These are phyloP conservation scores for Anomalospiza imberbis DNA, from an alignment of 2,797 vertebrate genomes.

Conservation along the genomic window DNA sequence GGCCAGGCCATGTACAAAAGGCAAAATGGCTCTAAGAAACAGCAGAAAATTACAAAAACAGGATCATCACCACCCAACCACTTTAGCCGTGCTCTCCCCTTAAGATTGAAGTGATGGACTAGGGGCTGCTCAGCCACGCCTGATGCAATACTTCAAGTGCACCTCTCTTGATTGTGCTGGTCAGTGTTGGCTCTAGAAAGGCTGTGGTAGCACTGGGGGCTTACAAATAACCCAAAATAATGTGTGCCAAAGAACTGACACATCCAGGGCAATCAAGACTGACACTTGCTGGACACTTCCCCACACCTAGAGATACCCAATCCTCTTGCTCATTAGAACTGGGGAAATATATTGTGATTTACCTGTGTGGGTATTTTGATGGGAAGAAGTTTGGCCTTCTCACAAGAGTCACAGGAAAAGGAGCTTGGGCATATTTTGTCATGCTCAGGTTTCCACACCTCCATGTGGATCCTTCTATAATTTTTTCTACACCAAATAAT, in stretches of 20 bases:
- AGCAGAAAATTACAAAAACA: not conserved
- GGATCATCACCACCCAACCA: not conserved
- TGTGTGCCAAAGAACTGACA: not conserved
- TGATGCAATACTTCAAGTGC: not conserved
- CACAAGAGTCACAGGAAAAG: not conserved
- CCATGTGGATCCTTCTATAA: not conserved
- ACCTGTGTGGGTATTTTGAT: not conserved
- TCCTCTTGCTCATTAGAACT: not conserved
- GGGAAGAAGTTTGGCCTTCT: not conserved
- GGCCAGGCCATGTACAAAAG: not conserved
- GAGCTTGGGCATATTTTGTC: not conserved
- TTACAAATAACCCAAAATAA: not conserved
- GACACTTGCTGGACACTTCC: not conserved
- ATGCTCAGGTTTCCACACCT: not conserved
- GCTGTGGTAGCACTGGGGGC: not conserved
- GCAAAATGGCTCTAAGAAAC: not conserved
- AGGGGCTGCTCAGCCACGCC: not conserved
- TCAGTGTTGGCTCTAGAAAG: not conserved
- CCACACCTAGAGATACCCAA: rapidly evolving
- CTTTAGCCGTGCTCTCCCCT: not conserved
- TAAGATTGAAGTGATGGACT: not conserved
- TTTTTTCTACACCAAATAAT: not conserved
- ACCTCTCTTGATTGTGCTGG: not conserved
- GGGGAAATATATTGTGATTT: not conserved
- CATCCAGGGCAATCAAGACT: not conserved